Evolutionary conservation across 2,113 vertebrate species (phyloP).

Genomic region (Pithys albifrons): DNA sequence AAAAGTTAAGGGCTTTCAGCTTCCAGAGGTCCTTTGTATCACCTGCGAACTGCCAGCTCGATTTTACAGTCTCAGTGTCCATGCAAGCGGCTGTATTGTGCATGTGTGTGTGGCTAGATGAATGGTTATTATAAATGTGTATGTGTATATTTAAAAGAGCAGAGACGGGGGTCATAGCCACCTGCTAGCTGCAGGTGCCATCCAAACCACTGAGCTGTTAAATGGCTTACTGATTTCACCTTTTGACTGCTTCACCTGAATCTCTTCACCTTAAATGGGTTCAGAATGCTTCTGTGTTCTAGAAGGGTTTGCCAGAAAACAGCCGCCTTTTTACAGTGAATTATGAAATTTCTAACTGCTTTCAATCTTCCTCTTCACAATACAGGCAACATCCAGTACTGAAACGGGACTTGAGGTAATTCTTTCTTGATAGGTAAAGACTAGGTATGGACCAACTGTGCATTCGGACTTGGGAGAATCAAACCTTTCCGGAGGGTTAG

Average conservation of each 20-base stretch:
- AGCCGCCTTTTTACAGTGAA: background rate
- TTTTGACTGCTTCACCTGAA: background rate
- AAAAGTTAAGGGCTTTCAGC: background rate
- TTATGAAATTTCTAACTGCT: background rate
- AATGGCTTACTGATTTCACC: background rate
- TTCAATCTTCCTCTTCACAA: background rate
- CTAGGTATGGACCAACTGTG: background rate
- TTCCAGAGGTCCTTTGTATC: background rate
- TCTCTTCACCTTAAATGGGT: background rate
- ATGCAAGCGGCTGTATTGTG: fast-evolving
- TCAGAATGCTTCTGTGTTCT: background rate
- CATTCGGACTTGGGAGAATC: background rate
- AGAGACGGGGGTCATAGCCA: background rate
- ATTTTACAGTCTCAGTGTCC: background rate
- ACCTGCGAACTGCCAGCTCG: background rate
- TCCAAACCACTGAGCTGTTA: background rate
- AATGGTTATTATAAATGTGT: background rate
- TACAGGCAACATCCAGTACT: background rate
- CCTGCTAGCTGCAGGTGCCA: background rate
- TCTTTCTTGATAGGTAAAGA: background rate
- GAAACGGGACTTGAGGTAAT: background rate
- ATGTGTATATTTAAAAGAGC: background rate
- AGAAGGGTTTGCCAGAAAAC: background rate
- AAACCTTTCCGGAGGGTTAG: background rate
- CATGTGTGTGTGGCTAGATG: background rate